Evolutionary conservation across 1,140 invertebrate genomes (phyloP).

Genomic region (Lepidurus apus): DNA sequence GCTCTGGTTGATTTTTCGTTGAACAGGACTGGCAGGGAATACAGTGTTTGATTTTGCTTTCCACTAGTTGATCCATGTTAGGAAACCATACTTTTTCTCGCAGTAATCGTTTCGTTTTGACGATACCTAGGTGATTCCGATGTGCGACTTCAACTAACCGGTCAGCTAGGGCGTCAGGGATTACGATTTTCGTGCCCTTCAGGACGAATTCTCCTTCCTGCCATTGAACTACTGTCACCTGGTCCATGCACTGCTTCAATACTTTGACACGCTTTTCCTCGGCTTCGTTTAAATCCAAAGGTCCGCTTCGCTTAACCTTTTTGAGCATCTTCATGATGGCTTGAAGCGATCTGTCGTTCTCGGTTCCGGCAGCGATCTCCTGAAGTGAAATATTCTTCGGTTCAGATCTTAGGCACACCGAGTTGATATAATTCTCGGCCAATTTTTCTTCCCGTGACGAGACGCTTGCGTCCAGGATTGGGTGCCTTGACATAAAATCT

Average conservation of each 20-base stretch:
- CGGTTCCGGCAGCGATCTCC: neutral
- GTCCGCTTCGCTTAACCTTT: neutral
- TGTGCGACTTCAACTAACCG: conserved; percentile 38
- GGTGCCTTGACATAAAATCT: conserved; percentile 37
- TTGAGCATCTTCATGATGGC: neutral
- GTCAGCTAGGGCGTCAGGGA: conserved; percentile 36
- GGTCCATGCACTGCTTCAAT: conserved; percentile 18
- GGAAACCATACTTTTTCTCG: conserved; percentile 43
- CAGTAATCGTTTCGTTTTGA: conserved; percentile 40
- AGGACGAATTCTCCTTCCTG: conserved; percentile 25
- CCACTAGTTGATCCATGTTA: conserved; percentile 40
- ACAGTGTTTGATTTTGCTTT: conserved; percentile 38
- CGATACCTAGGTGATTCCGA: conserved; percentile 36
- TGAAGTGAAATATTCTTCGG: conserved; percentile 16
- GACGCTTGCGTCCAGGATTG: conserved; percentile 33
- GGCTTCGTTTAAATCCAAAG: neutral
- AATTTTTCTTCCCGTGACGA: conserved; percentile 34
- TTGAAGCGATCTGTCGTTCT: conserved; percentile 21
- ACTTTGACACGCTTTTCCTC: conserved; percentile 20
- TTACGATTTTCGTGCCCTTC: conserved; percentile 34
- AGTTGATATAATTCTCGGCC: conserved; percentile 31
- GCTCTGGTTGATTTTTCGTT: conserved; percentile 34
- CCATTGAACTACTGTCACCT: conserved; percentile 22
- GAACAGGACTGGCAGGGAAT: conserved; percentile 38
- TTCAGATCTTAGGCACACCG: conserved; percentile 1